These are phyloP conservation scores for Typhlomys cinereus DNA, from an alignment of 2,113 vertebrate genomes.

Conservation along the genomic window DNA sequence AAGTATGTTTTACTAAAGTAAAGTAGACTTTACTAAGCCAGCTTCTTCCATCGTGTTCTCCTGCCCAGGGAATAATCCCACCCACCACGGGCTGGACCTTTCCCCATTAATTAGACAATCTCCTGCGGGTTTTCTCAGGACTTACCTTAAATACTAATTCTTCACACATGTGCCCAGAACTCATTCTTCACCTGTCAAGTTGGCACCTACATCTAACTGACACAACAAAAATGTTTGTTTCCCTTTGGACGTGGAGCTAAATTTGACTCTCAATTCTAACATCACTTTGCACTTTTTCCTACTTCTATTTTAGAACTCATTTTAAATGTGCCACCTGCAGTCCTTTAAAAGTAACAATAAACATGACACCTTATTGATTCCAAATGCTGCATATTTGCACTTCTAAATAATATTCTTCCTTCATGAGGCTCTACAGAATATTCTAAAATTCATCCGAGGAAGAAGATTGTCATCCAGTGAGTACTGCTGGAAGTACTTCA, in stretches of 20 bases:
- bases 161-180: too few species aligned
- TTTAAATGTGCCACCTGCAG: not conserved
- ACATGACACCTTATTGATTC: constrained; percentile 11
- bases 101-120: too few species aligned
- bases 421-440: not conserved
- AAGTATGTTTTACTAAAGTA: too few species aligned
- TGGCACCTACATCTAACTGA: too few species aligned
- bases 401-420: constrained; percentile 31
- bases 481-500: not conserved
- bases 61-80: too few species aligned
- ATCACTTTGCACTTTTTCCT: not conserved
- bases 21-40: too few species aligned
- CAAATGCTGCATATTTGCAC: not conserved
- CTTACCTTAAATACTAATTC: too few species aligned
- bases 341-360: constrained; percentile 43
- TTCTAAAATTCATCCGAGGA: not conserved
- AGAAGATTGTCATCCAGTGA: constrained; percentile 4
- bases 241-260: constrained; percentile 7
- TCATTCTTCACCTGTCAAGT: too few species aligned
- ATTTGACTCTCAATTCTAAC: not conserved
- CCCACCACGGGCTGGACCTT: too few species aligned
- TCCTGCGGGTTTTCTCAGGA: too few species aligned
- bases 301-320: constrained; percentile 21
- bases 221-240: not conserved
- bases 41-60: too few species aligned